Evolutionary conservation across 2,113 vertebrate genomes (phyloP).

Genomic region (Ciconia maguari): DNA sequence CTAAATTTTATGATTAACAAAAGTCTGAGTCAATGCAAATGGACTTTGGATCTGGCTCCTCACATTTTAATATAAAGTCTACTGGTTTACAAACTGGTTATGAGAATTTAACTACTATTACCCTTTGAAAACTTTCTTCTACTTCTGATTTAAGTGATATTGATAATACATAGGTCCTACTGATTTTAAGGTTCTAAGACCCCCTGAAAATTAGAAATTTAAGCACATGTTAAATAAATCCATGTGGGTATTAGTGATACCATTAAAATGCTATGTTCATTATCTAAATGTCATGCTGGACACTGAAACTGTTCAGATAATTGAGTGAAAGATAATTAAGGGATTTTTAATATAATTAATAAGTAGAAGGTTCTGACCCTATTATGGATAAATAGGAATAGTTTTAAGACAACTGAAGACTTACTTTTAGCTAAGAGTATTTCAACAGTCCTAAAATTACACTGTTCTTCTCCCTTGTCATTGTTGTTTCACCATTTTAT

Average conservation of each 20-base stretch:
- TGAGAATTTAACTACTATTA: neutral
- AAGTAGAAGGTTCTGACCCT: neutral
- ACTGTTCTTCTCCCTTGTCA: neutral
- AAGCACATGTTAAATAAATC: neutral
- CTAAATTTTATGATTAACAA: neutral
- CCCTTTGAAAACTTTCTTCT: neutral
- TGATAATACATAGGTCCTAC: neutral
- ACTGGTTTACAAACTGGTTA: neutral
- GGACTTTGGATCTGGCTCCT: neutral
- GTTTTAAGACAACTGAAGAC: neutral
- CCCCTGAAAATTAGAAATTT: neutral
- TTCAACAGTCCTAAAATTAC: neutral
- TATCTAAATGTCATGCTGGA: constrained; percentile 49
- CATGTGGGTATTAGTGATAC: neutral
- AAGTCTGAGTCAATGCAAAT: neutral
- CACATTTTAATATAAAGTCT: neutral
- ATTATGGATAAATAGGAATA: neutral
- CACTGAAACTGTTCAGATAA: constrained; percentile 10
- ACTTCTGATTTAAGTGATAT: neutral
- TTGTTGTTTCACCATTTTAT: neutral
- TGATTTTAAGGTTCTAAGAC: neutral
- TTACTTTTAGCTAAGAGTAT: neutral
- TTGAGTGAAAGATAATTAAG: constrained; percentile 4
- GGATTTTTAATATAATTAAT: constrained; percentile 14
- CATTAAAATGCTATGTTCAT: constrained; percentile 6